phyloP scores from a whole-genome alignment of 2,888 invertebrate genomes.

The Lomographa bimaculata region DNA sequence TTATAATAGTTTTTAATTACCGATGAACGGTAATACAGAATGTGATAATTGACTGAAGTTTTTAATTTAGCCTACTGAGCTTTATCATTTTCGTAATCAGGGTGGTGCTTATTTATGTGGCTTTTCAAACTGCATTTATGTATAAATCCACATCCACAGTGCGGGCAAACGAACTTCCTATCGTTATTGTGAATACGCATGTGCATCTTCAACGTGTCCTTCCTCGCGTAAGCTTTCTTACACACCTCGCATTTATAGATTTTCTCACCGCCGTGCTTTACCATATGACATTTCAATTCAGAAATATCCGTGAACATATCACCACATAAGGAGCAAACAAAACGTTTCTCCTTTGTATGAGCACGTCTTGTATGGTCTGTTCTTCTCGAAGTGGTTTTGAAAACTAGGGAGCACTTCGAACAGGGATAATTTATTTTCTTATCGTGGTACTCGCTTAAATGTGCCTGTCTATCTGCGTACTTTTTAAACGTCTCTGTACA shows the following conservation, averaged over 20 bases:
- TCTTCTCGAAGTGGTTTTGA: conserved; percentile 52
- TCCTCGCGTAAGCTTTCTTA: conserved; percentile 47
- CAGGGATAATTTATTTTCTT: conserved; percentile 65
- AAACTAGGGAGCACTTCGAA: conserved; percentile 61
- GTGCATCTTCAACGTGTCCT: conserved; percentile 43
- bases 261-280: conserved; percentile 10
- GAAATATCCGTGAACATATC: conserved; percentile 1
- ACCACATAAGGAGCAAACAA: conserved; percentile 8
- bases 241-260: conserved; percentile 11
- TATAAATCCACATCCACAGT: conserved; percentile 58
- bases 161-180: conserved; percentile 36
- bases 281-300: conserved; percentile 12
- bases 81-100: no score
- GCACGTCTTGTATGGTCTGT: conserved; percentile 48
- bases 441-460: conserved; percentile 55
- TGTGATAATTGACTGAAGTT: no score
- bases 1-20: no score
- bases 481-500: conserved; percentile 62
- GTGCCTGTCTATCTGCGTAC: conserved; percentile 55
- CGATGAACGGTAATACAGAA: no score
- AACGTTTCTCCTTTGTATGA: conserved; percentile 5
- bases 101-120: conserved; percentile 33
- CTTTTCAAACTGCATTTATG: conserved; percentile 48
- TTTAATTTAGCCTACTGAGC: no score
- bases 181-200: conserved; percentile 24